Percentiles rank a stretch among this genome's conserved stretches.
Evolutionary conservation across 2,113 vertebrate species (phyloP).

Genomic region (Baryphthengus martii): DNA sequence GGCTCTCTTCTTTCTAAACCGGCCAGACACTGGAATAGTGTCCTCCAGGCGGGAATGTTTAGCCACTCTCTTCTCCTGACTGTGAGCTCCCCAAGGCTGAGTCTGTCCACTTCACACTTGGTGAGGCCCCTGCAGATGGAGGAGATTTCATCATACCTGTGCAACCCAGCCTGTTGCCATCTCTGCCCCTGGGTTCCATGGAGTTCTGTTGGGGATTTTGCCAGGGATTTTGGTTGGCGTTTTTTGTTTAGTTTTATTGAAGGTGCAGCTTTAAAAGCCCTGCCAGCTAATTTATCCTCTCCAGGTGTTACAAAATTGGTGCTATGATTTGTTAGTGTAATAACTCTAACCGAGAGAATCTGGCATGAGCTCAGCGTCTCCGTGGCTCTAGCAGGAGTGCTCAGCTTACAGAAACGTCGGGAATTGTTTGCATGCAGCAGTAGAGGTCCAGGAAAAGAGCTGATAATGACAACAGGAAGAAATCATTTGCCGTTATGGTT

Average conservation of each 20-base stretch:
- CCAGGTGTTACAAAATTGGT: background rate
- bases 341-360: background rate
- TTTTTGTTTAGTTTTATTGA: background rate
- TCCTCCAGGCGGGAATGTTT: background rate
- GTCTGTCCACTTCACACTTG: background rate
- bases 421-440: background rate
- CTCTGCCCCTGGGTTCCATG: background rate
- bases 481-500: background rate
- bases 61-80: background rate
- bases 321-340: background rate
- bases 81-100: background rate
- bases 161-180: background rate
- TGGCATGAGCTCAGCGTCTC: background rate
- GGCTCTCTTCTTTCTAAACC: background rate
- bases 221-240: background rate
- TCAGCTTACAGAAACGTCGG: background rate
- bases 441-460: background rate
- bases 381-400: background rate
- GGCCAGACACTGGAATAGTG: background rate
- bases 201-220: background rate
- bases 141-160: background rate
- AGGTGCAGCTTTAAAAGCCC: background rate
- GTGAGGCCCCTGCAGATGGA: rapidly evolving
- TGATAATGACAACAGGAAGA: background rate
- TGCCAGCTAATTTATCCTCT: background rate